These are phyloP conservation scores for Carollia perspicillata DNA, from an alignment of 2,113 vertebrate species.

Conservation along the genomic window DNA sequence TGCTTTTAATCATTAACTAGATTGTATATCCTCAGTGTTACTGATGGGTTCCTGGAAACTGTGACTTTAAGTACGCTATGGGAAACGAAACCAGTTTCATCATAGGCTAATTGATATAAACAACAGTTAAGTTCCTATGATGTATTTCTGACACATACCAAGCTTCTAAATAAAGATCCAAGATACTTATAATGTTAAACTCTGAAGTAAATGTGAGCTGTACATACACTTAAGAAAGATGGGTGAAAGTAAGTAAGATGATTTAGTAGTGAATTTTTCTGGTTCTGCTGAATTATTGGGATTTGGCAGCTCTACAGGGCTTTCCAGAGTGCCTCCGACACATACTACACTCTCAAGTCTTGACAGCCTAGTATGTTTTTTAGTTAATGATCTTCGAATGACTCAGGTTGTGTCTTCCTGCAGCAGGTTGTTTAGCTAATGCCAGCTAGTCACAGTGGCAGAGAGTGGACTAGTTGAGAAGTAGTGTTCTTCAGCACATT, in stretches of 20 bases:
- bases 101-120: too few species aligned
- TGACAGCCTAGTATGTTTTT: not conserved
- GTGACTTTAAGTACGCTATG: not conserved
- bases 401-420: not conserved
- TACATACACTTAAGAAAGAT: not conserved
- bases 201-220: too few species aligned
- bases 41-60: not conserved
- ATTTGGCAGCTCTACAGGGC: not conserved
- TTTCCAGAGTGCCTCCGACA: not conserved
- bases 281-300: not conserved
- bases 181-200: not conserved
- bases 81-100: not conserved
- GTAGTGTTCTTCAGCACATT: not conserved
- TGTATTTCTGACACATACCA: not conserved
- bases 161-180: not conserved
- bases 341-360: not conserved
- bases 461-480: not conserved
- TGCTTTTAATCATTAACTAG: not conserved
- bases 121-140: not conserved
- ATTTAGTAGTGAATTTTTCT: not conserved
- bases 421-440: not conserved
- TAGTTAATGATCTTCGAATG: not conserved
- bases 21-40: not conserved
- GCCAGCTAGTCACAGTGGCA: not conserved
- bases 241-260: not conserved